Evolutionary conservation across 2,113 vertebrate genomes (phyloP).

Genomic region (Gallinago undulata): DNA sequence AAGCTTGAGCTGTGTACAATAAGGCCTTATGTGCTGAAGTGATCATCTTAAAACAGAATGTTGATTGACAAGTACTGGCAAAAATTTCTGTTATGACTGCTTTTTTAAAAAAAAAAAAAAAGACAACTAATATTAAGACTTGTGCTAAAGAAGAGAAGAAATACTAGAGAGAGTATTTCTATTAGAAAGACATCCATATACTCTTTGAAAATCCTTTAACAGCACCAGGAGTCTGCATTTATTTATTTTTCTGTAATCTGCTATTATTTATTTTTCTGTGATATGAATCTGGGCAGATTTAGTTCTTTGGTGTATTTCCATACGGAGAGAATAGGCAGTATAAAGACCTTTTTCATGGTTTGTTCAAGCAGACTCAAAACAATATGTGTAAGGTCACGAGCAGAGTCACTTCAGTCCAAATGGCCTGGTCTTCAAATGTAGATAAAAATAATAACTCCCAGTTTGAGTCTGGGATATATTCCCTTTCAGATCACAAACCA

Average conservation of each 20-base stretch:
- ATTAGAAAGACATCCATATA: background rate
- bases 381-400: background rate
- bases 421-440: background rate
- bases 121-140: background rate
- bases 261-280: background rate
- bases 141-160: background rate
- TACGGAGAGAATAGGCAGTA: background rate
- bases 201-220: background rate
- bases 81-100: background rate
- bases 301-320: background rate
- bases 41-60: background rate
- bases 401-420: background rate
- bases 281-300: background rate
- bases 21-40: background rate
- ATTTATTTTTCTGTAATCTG: background rate
- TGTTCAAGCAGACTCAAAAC: background rate
- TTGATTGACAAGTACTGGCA: background rate
- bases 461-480: background rate
- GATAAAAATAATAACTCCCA: background rate
- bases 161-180: background rate
- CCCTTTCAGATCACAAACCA: background rate
- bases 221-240: background rate
- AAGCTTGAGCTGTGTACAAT: background rate
- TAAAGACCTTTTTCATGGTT: background rate
- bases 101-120: background rate